Base-by-base conservation (phyloP, 1,140 invertebrate species). In the Nebria ingens region DNA sequence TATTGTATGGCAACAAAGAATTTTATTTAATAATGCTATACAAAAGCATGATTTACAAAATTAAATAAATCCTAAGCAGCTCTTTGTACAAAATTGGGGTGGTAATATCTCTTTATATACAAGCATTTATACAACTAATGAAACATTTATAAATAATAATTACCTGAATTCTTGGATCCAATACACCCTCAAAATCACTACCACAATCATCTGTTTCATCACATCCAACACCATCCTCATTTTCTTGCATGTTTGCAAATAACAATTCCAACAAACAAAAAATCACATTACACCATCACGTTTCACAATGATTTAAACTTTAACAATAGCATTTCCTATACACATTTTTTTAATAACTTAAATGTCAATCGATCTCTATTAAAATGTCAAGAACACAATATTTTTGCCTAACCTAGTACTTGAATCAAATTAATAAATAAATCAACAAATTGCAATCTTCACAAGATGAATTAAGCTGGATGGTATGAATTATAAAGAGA, bases 131-230 rank as follows among this genome's bases (percentile, higher is more conserved):
- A 34, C n/a, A 34, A 9, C 25, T 34, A n/a, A 34, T n/a, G 6
- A 34, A 9, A 34, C n/a, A n/a, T n/a, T 34, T 34, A 34, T 34
- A 9, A n/a, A 9, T 34, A 34, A 34, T 34, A 34, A 23, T 20
- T 54, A 2, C 52, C 17, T 45, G 40, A 45, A 45, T 45, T 45
- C 40, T 45, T 11, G 40, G 40, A 45, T 45, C 40, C 40, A 45
- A 45, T 4, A 12, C 40, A n/a, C n/a, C n/a, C n/a, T n/a, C n/a
- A n/a, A n/a, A n/a, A n/a, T n/a, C n/a, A n/a, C n/a, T n/a, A 11
- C 40, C 40, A 45, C 40, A 12, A 4, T 45, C 40, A 12, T 45
- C 9, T 12, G 3, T 34, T 34, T 34, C 25, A 34, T 45, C 25
- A n/a, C n/a, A n/a, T n/a, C n/a, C 25, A n/a, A 34, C 6, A 34